phyloP scores from a whole-genome alignment of 2,888 invertebrate genomes.

The Philhelius pedissequus region DNA sequence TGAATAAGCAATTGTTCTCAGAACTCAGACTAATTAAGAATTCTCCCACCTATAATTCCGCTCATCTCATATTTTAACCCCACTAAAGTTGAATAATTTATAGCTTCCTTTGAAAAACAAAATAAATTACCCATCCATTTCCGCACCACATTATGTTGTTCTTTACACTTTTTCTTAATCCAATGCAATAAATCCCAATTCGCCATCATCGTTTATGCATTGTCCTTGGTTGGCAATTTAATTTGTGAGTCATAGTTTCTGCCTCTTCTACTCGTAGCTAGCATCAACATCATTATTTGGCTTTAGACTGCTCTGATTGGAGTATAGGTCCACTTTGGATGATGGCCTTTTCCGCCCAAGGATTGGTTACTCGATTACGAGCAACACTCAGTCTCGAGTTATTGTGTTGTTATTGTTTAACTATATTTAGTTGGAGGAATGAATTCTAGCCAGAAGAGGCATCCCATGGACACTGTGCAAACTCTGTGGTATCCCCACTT shows the following conservation, averaged over 20 bases:
- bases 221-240: constrained; percentile 47
- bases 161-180: constrained; percentile 6
- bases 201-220: constrained; percentile 34
- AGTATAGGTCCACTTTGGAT: constrained; percentile 2
- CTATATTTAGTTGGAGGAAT: neutral
- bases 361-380: constrained; percentile 45
- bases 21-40: too few relatives aligned
- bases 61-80: neutral
- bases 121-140: constrained; percentile 30
- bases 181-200: constrained; percentile 46
- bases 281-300: neutral
- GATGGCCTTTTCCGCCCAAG: constrained; percentile 27
- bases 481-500: constrained; percentile 3
- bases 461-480: neutral
- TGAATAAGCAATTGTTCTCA: neutral
- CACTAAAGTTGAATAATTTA: constrained; percentile 39
- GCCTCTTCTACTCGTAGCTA: neutral
- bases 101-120: constrained; percentile 6
- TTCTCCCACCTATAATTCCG: constrained; percentile 8
- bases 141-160: constrained; percentile 20
- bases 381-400: constrained; percentile 17
- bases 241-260: constrained; percentile 47
- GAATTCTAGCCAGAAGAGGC: neutral
- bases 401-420: constrained; percentile 25
- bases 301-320: neutral